Conservation (phyloP, 2,113 vertebrate genomes). For the Panthera tigris region DNA sequence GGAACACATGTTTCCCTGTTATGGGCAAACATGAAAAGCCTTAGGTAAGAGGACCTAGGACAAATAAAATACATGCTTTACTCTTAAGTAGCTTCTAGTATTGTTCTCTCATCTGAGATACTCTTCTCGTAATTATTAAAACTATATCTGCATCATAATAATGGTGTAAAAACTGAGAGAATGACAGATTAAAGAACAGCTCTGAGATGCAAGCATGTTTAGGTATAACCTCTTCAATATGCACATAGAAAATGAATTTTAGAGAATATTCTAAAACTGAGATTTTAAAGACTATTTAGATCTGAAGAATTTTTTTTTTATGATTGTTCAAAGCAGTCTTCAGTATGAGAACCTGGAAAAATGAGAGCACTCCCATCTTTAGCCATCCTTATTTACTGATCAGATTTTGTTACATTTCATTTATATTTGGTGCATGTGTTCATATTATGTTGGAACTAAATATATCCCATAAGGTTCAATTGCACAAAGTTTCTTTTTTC, state of each 20-base stretch:
- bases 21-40: neutral
- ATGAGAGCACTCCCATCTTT: neutral
- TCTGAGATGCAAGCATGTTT: conserved; percentile 19
- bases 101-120: neutral
- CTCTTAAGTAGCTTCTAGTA: neutral
- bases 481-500: neutral
- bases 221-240: neutral
- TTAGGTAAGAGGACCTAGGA: neutral
- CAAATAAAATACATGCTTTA: neutral
- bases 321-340: conserved; percentile 8
- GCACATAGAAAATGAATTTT: neutral
- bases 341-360: neutral
- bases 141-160: neutral
- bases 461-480: neutral
- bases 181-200: neutral
- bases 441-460: neutral
- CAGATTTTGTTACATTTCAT: neutral
- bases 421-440: neutral
- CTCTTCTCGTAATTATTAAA: neutral
- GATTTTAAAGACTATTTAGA: conserved; percentile 1
- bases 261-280: neutral
- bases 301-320: neutral
- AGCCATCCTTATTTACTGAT: neutral
- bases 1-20: neutral
- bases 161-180: neutral